Evolutionary conservation across 2,888 invertebrate genomes (phyloP).

Genomic region (Trachelus iudaicus): DNA sequence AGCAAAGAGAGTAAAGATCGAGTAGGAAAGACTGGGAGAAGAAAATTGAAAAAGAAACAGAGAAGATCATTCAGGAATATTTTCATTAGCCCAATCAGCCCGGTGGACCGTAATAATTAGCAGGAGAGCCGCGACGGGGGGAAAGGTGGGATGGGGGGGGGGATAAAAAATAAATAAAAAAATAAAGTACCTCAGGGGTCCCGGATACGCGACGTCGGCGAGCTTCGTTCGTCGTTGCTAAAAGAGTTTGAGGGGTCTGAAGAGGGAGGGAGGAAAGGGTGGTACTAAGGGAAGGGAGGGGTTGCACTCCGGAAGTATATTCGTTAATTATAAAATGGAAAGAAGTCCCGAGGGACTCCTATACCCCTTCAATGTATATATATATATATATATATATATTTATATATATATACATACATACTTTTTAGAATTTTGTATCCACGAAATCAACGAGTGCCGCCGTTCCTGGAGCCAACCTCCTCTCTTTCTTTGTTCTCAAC

Average conservation of each 20-base stretch:
- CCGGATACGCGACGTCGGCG: neutral
- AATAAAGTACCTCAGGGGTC: slow-evolving; percentile 6
- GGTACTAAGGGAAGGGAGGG: too few species aligned
- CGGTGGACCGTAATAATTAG: slow-evolving; percentile 30
- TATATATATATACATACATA: neutral
- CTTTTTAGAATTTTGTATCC: neutral
- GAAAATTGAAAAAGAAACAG: neutral
- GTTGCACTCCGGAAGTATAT: slow-evolving; percentile 15
- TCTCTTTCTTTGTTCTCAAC: too few species aligned
- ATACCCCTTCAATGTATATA: slow-evolving; percentile 20
- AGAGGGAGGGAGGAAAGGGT: neutral
- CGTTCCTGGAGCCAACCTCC: too few species aligned
- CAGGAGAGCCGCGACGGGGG: neutral
- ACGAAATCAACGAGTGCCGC: too few species aligned
- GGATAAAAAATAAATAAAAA: neutral
- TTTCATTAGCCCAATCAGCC: slow-evolving; percentile 30
- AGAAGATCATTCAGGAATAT: slow-evolving; percentile 14
- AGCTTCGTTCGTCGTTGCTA: too few species aligned
- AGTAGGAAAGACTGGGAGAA: neutral
- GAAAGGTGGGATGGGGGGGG: neutral
- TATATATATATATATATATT: too few species aligned
- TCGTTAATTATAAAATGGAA: slow-evolving; percentile 30
- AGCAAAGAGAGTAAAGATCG: neutral
- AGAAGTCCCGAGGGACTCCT: slow-evolving; percentile 28
- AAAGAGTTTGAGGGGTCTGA: neutral